Evolutionary conservation across 2,797 vertebrate species (phyloP).

Genomic region (Cuculus canorus): DNA sequence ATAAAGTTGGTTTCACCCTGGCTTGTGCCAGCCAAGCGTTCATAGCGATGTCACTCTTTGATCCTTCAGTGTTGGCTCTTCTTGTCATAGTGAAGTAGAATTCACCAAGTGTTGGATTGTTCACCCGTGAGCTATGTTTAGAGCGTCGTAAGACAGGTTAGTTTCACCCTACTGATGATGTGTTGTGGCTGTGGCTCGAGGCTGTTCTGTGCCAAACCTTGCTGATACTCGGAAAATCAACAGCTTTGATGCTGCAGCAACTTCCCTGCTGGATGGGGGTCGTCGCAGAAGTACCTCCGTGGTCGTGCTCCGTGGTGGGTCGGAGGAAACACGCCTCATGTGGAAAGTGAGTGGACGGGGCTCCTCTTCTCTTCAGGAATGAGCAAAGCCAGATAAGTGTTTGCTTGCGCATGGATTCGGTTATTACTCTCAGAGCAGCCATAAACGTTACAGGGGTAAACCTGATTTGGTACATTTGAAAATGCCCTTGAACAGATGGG

Average conservation of each 20-base stretch:
- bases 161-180: too few species aligned
- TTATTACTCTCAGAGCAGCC: neutral
- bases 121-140: too few species aligned
- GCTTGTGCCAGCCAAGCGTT: neutral
- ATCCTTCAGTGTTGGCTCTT: too few species aligned
- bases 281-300: neutral
- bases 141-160: too few species aligned
- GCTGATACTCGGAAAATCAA: neutral
- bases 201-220: neutral
- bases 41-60: too few species aligned
- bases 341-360: neutral
- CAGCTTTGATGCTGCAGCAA: neutral
- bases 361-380: neutral
- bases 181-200: neutral
- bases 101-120: too few species aligned
- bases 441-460: neutral
- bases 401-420: neutral
- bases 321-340: neutral
- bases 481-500: slow-evolving; percentile 11
- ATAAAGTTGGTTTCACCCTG: neutral
- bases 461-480: neutral
- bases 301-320: accelerated
- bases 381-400: slow-evolving; percentile 7
- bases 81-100: too few species aligned
- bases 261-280: neutral